These are phyloP conservation scores for Exaiptasia diaphana DNA, from an alignment of 64 coral and sea anemone species.

Conservation along the genomic window DNA sequence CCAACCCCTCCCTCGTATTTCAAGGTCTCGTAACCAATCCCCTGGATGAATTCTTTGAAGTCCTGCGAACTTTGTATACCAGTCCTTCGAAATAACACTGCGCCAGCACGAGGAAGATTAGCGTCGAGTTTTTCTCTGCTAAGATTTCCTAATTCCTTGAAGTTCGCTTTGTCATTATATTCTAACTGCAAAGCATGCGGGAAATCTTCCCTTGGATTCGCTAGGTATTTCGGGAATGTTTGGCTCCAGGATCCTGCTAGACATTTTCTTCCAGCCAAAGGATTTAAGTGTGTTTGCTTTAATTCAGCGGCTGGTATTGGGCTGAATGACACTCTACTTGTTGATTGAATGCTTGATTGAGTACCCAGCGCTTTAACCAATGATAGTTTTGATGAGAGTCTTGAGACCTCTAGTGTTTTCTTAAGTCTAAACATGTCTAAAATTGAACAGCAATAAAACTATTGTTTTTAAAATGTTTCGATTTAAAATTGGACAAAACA, in stretches of 20 bases:
- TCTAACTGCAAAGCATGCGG: slow-evolving; percentile 56
- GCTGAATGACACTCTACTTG: background rate
- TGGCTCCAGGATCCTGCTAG: slow-evolving; percentile 53
- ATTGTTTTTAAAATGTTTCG: too few species aligned
- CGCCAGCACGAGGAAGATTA: slow-evolving; percentile 45
- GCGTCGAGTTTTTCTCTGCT: slow-evolving; percentile 52
- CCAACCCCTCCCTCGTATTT: slow-evolving; percentile 69
- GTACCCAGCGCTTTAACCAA: background rate
- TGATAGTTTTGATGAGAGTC: too few species aligned
- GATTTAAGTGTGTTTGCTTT: background rate
- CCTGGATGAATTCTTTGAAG: slow-evolving; percentile 55
- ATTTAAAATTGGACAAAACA: too few species aligned
- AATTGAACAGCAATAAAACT: too few species aligned
- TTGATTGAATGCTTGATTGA: background rate
- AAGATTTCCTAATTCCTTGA: slow-evolving; percentile 51
- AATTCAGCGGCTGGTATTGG: background rate
- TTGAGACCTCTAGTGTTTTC: background rate
- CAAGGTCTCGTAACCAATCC: slow-evolving; percentile 59
- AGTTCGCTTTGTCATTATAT: background rate
- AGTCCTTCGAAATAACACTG: slow-evolving; percentile 71
- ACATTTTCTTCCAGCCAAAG: slow-evolving; percentile 56
- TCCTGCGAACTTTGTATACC: slow-evolving; percentile 16
- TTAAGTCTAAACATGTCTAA: background rate
- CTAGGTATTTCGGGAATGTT: slow-evolving; percentile 63
- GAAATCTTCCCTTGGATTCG: slow-evolving; percentile 31